phyloP scores from a whole-genome alignment of 1,140 invertebrate genomes.

The Drosophila varians region DNA sequence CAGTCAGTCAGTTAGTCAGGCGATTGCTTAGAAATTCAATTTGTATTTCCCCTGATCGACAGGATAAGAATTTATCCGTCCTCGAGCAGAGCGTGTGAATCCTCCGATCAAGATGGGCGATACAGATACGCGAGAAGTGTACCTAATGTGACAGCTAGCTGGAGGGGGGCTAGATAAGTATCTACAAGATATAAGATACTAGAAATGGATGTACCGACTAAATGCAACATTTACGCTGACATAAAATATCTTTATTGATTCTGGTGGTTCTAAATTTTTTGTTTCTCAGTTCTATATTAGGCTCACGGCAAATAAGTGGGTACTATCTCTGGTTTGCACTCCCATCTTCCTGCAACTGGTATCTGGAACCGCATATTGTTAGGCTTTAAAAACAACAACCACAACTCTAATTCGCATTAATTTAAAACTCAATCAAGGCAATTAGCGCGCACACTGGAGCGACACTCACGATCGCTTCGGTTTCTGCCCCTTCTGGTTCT shows the following conservation, averaged over 20 bases:
- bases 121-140: slow-evolving; percentile 33
- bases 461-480: slow-evolving; percentile 46
- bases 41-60: slow-evolving; percentile 56
- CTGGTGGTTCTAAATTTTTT: too few species aligned
- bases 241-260: too few species aligned
- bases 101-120: slow-evolving; percentile 38
- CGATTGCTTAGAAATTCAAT: slow-evolving; percentile 55
- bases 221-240: too few species aligned
- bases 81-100: slow-evolving; percentile 66
- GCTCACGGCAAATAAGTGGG: background rate
- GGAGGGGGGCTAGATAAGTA: slow-evolving; percentile 31
- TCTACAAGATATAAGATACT: slow-evolving; percentile 19
- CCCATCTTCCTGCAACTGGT: slow-evolving; percentile 16
- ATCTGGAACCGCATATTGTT: slow-evolving; percentile 31
- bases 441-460: slow-evolving; percentile 68
- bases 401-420: slow-evolving; percentile 79
- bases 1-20: slow-evolving; percentile 39
- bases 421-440: slow-evolving; percentile 81
- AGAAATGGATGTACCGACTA: background rate
- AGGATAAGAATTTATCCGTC: slow-evolving; percentile 54
- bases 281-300: too few species aligned
- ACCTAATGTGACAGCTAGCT: slow-evolving; percentile 47
- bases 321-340: background rate
- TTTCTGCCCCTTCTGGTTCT: slow-evolving; percentile 10
- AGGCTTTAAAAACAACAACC: slow-evolving; percentile 48